Evolutionary conservation across 37 sponge, comb jelly and placozoan genomes (phyloP).

Genomic region (Theonella swinhoei): DNA sequence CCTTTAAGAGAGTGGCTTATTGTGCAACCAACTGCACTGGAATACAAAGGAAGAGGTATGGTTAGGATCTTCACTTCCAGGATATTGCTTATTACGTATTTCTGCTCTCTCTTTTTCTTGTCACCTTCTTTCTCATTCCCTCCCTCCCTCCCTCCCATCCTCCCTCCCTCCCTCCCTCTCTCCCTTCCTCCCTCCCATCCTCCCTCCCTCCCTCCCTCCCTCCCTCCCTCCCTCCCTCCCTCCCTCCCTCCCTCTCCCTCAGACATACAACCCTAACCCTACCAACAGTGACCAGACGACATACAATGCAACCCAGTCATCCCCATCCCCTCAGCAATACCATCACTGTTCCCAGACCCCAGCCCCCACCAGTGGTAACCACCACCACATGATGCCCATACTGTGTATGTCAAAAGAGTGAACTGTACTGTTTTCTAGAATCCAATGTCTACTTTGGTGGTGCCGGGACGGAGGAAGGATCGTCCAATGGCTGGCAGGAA

Average conservation of each 20-base stretch:
- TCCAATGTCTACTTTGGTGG: background rate
- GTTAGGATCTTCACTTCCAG: background rate
- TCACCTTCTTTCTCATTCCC: too few relatives aligned
- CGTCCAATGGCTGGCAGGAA: constrained; percentile 77
- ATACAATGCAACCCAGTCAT: background rate
- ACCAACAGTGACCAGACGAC: background rate
- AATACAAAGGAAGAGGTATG: constrained; percentile 5
- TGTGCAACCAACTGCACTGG: constrained; percentile 27
- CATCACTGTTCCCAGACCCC: background rate
- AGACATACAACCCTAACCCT: background rate
- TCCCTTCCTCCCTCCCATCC: too few relatives aligned
- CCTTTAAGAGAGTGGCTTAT: constrained; percentile 65
- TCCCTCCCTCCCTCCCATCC: too few relatives aligned
- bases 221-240: too few relatives aligned
- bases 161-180: too few relatives aligned
- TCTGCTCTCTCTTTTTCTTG: too few relatives aligned
- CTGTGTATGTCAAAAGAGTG: background rate
- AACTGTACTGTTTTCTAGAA: background rate
- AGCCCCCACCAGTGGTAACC: background rate
- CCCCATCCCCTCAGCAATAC: background rate
- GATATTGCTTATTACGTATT: too few relatives aligned
- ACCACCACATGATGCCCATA: too few relatives aligned
- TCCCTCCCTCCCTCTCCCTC: too few relatives aligned
- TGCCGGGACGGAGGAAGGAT: background rate
- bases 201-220: too few relatives aligned